Conservation (phyloP, 2,888 invertebrate genomes). For the Nymphalis urticae region DNA sequence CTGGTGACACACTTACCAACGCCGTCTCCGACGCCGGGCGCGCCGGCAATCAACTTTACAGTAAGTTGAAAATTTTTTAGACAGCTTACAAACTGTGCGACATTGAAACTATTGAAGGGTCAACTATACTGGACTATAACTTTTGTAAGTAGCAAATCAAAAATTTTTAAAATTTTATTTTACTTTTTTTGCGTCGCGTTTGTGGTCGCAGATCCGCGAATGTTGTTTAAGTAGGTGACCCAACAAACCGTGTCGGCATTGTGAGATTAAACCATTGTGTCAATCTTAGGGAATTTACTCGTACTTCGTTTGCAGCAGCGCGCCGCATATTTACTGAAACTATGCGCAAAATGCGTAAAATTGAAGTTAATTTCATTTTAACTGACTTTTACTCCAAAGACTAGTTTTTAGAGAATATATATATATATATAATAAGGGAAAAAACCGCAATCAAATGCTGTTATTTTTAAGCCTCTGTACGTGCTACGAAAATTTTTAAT, state of each 20-base stretch:
- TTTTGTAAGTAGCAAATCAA: conserved; percentile 10
- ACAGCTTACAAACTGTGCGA: conserved; percentile 17
- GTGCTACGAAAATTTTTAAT: background rate
- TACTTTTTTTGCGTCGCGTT: background rate
- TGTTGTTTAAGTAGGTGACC: conserved; percentile 9
- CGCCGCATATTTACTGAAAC: conserved; percentile 34
- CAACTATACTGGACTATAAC: conserved; percentile 7
- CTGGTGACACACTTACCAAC: conserved; percentile 37
- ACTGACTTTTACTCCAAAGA: background rate
- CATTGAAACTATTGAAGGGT: conserved; percentile 17
- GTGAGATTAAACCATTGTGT: conserved; percentile 19
- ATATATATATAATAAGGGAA: no score
- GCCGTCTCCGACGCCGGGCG: conserved; percentile 32
- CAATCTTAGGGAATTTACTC: conserved; percentile 23
- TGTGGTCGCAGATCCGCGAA: background rate
- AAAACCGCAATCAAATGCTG: no score
- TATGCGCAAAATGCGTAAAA: conserved; percentile 31
- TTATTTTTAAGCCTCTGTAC: background rate
- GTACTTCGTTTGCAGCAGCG: conserved; percentile 29
- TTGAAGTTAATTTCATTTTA: conserved; percentile 3
- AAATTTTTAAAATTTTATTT: conserved; percentile 20
- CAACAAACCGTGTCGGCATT: conserved; percentile 11
- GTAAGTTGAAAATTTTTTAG: conserved; percentile 22
- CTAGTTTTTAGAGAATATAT: no score
- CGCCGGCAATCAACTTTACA: conserved; percentile 15